Percentiles rank a stretch among this genome's conserved stretches.
phyloP scores from a whole-genome alignment of 2,888 invertebrate genomes.

The Argyresthia goedartella region DNA sequence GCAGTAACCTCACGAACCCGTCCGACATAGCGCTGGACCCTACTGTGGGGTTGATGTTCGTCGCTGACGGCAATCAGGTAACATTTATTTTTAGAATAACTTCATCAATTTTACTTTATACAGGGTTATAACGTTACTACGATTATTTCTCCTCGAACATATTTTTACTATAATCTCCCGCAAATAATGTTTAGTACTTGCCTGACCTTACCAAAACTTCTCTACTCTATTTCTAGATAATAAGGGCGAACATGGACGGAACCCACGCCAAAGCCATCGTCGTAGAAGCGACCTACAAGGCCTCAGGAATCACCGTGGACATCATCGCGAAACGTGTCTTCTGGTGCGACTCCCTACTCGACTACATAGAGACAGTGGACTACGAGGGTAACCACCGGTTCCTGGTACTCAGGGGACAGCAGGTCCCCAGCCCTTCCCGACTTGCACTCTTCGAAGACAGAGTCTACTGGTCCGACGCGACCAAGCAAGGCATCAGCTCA shows the following conservation, averaged over 20 bases:
- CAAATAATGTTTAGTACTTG: too few species aligned
- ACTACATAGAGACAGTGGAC: constrained; percentile 96
- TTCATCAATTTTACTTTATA: not conserved
- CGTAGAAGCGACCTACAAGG: constrained; percentile 93
- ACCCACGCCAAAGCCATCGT: constrained; percentile 86
- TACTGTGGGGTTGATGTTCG: constrained; percentile 87
- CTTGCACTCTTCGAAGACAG: constrained; percentile 88
- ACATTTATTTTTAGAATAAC: constrained; percentile 6
- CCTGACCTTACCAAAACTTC: too few species aligned
- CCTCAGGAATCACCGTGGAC: constrained; percentile 92
- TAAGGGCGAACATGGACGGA: constrained; percentile 96
- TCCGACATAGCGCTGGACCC: constrained; percentile 95
- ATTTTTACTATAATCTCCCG: too few species aligned
- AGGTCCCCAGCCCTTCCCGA: constrained; percentile 88
- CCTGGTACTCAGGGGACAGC: constrained; percentile 83
- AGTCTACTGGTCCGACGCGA: constrained; percentile 93
- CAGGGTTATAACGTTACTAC: too few species aligned
- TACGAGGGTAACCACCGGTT: constrained; percentile 89
- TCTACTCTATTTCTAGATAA: constrained; percentile 63
- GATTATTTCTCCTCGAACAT: too few species aligned
- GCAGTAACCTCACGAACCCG: constrained; percentile 91
- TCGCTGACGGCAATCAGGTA: constrained; percentile 87
- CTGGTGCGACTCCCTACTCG: constrained; percentile 96
- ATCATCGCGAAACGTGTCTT: constrained; percentile 91
- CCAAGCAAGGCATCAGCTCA: constrained; percentile 89